phyloP scores from a whole-genome alignment of 2,888 invertebrate genomes.

The Zonitis immaculata region DNA sequence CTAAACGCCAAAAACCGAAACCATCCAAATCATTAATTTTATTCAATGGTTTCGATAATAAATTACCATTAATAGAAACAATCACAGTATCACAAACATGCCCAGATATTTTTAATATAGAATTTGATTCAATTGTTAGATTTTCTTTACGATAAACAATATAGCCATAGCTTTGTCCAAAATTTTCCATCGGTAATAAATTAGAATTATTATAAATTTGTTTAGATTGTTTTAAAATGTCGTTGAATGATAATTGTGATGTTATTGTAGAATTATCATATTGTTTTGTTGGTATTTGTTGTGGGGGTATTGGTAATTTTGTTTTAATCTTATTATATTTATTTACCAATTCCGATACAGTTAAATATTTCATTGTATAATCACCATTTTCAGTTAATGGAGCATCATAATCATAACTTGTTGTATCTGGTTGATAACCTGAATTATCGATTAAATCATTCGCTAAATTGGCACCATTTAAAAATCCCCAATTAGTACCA shows the following conservation, averaged over 20 bases:
- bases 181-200: slow-evolving; percentile 43
- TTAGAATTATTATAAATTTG: slow-evolving; percentile 8
- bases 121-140: slow-evolving; percentile 30
- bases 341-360: slow-evolving; percentile 54
- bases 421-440: slow-evolving; percentile 41
- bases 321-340: slow-evolving; percentile 35
- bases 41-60: slow-evolving; percentile 9
- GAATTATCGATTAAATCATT: slow-evolving; percentile 4
- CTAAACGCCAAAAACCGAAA: slow-evolving; percentile 47
- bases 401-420: slow-evolving; percentile 75
- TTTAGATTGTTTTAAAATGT: slow-evolving; percentile 17
- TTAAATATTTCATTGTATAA: slow-evolving; percentile 69
- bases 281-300: slow-evolving; percentile 24
- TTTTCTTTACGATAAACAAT: slow-evolving; percentile 51
- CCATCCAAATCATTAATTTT: slow-evolving; percentile 32
- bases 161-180: slow-evolving; percentile 58
- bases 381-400: slow-evolving; percentile 87
- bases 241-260: slow-evolving; percentile 15
- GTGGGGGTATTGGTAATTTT: slow-evolving; percentile 34
- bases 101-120: slow-evolving; percentile 43
- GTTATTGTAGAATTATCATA: slow-evolving; percentile 19
- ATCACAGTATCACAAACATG: slow-evolving; percentile 52
- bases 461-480: slow-evolving; percentile 33
- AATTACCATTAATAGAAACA: slow-evolving; percentile 12
- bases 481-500: slow-evolving; percentile 77